phyloP scores from a whole-genome alignment of 2,113 vertebrate species.

The Pao palembangensis region DNA sequence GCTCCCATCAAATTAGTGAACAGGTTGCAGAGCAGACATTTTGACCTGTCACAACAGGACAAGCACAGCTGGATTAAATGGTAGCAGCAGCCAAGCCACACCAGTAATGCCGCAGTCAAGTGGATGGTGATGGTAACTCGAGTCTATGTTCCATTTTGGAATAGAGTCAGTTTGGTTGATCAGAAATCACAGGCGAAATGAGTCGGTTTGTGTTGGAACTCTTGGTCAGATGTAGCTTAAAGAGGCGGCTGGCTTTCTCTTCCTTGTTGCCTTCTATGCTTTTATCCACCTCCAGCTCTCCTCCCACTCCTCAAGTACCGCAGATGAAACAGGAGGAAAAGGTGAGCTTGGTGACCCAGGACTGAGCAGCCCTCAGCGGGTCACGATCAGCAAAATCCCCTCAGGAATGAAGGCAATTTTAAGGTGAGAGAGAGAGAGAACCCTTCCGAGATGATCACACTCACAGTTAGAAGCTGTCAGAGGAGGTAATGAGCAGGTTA shows the following conservation, averaged over 20 bases:
- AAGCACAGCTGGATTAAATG: not conserved
- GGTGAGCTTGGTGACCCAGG: slow-evolving; percentile 28
- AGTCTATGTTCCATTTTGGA: not conserved
- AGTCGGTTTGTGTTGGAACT: slow-evolving; percentile 2
- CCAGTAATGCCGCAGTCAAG: too few species aligned
- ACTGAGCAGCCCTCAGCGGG: slow-evolving; percentile 12
- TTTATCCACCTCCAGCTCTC: slow-evolving; percentile 9
- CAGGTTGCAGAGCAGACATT: not conserved
- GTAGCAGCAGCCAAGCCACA: not conserved
- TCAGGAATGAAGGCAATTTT: slow-evolving; percentile 19
- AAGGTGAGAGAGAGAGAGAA: not conserved
- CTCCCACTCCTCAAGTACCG: slow-evolving; percentile 14
- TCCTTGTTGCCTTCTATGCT: not conserved
- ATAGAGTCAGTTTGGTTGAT: not conserved
- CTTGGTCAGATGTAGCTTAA: too few species aligned
- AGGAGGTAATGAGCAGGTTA: slow-evolving; percentile 33
- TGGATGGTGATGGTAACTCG: too few species aligned
- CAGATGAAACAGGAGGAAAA: slow-evolving; percentile 8
- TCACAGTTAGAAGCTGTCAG: slow-evolving; percentile 9
- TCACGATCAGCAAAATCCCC: slow-evolving; percentile 18
- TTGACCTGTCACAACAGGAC: not conserved
- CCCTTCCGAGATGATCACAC: slow-evolving; percentile 4
- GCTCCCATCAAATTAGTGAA: too few species aligned
- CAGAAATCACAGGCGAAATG: not conserved
- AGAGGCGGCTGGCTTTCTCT: not conserved